Evolutionary conservation across 2,113 vertebrate species (phyloP).

Genomic region (Gymnarchus niloticus): DNA sequence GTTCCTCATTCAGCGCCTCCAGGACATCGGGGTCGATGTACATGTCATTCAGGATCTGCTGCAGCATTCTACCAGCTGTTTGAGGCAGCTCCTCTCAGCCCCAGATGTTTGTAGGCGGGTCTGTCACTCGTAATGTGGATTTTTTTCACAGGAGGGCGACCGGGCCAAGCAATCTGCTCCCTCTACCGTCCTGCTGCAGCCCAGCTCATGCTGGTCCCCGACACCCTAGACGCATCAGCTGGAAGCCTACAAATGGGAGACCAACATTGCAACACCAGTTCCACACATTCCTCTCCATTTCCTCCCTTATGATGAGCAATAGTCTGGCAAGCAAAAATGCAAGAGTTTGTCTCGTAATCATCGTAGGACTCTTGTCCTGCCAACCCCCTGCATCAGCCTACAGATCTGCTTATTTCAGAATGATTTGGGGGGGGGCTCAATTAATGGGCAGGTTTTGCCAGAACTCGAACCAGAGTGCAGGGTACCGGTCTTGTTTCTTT

Average conservation of each 20-base stretch:
- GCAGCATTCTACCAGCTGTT: constrained; percentile 55
- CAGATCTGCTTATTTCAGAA: background rate
- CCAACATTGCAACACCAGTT: background rate
- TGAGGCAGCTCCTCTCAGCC: background rate
- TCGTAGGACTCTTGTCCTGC: background rate
- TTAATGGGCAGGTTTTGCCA: background rate
- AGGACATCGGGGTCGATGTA: constrained; percentile 69
- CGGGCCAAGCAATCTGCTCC: constrained; percentile 1
- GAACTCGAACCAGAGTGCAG: background rate
- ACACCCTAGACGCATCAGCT: background rate
- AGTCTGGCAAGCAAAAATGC: background rate
- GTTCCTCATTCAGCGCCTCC: constrained; percentile 66
- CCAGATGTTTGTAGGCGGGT: background rate
- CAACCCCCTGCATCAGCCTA: background rate
- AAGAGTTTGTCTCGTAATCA: background rate
- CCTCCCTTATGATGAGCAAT: background rate
- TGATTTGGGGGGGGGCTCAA: background rate
- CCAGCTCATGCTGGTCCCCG: background rate
- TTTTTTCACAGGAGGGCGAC: background rate
- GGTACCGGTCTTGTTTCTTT: background rate
- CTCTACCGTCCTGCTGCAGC: background rate
- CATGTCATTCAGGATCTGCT: constrained; percentile 69
- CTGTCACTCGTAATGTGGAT: background rate
- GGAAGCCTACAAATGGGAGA: background rate
- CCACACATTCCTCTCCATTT: background rate